Evolutionary conservation across 2,888 invertebrate genomes (phyloP).

Genomic region (Pristionchus arcanus): DNA sequence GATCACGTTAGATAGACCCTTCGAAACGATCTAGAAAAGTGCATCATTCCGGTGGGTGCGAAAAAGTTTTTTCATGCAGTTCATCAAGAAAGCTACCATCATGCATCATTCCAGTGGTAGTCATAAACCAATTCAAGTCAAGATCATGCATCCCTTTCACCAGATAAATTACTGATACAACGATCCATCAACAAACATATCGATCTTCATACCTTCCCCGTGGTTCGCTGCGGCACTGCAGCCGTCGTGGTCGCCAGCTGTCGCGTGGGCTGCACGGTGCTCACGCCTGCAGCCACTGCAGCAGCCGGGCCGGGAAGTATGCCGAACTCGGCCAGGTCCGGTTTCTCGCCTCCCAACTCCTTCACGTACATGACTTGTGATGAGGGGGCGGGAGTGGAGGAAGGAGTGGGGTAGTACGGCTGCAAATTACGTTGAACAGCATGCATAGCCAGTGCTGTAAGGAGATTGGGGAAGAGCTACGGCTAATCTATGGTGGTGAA

Average conservation of each 20-base stretch:
- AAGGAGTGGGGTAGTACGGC: conserved; percentile 24
- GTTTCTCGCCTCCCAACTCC: background rate
- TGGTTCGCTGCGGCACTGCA: conserved; percentile 2
- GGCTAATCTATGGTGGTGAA: background rate
- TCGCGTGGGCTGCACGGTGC: background rate
- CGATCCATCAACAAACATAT: background rate
- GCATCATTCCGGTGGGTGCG: no score
- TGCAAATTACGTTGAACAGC: background rate
- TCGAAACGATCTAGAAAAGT: no score
- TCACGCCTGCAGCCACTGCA: conserved; percentile 29
- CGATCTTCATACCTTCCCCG: background rate
- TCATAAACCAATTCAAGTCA: background rate
- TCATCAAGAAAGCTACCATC: no score
- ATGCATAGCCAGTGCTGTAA: background rate
- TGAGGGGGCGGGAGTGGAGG: background rate
- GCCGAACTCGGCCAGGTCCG: background rate
- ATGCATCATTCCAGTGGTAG: no score
- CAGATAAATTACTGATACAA: background rate
- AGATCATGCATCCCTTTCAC: background rate
- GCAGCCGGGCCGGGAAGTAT: background rate
- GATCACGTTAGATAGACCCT: background rate
- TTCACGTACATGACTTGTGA: background rate
- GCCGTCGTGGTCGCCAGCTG: background rate
- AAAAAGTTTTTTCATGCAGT: background rate
- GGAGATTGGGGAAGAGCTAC: background rate